A percentile compares a stretch with the other conserved stretches of the same genome.
phyloP scores from a whole-genome alignment of 2,888 invertebrate species.

The Stegana nigrithorax region DNA sequence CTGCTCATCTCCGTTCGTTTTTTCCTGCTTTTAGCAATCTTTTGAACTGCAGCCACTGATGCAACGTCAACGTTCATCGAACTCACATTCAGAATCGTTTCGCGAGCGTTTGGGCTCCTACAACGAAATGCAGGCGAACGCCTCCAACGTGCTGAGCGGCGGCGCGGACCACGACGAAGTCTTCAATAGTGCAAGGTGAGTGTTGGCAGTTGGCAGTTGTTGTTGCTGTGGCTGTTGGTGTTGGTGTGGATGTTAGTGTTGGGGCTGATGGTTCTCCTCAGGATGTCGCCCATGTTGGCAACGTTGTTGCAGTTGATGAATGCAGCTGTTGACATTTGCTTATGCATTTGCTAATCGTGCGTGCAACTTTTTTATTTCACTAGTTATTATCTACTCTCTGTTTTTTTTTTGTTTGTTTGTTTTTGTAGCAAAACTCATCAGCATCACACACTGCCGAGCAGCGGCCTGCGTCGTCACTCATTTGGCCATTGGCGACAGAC shows the following conservation, averaged over 20 bases:
- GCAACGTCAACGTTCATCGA: slow-evolving; percentile 59
- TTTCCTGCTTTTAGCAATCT: slow-evolving; percentile 52
- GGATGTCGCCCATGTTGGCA: slow-evolving; percentile 35
- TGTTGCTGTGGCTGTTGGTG: background rate
- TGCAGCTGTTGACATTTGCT: slow-evolving; percentile 63
- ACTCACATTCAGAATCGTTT: slow-evolving; percentile 62
- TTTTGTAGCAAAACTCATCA: slow-evolving; percentile 28
- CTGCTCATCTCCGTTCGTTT: too few species aligned
- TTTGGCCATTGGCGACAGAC: slow-evolving; percentile 65
- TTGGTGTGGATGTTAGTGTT: background rate
- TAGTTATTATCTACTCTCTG: background rate
- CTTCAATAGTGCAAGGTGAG: slow-evolving; percentile 64
- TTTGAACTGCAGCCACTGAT: slow-evolving; percentile 63
- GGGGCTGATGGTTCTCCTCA: too few species aligned
- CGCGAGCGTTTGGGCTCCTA: slow-evolving; percentile 67
- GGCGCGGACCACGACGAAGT: slow-evolving; percentile 64
- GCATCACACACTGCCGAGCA: slow-evolving; percentile 63
- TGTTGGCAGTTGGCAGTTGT: slow-evolving; percentile 27
- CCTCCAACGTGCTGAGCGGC: slow-evolving; percentile 45
- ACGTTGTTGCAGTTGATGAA: slow-evolving; percentile 41
- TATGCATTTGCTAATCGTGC: slow-evolving; percentile 55
- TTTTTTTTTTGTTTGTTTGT: slow-evolving; percentile 6
- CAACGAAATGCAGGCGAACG: slow-evolving; percentile 60
- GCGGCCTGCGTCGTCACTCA: slow-evolving; percentile 65
- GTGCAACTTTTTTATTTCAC: slow-evolving; percentile 25